Conservation (phyloP, 2,888 invertebrate species). For the Trypoxylon attenuatum region DNA sequence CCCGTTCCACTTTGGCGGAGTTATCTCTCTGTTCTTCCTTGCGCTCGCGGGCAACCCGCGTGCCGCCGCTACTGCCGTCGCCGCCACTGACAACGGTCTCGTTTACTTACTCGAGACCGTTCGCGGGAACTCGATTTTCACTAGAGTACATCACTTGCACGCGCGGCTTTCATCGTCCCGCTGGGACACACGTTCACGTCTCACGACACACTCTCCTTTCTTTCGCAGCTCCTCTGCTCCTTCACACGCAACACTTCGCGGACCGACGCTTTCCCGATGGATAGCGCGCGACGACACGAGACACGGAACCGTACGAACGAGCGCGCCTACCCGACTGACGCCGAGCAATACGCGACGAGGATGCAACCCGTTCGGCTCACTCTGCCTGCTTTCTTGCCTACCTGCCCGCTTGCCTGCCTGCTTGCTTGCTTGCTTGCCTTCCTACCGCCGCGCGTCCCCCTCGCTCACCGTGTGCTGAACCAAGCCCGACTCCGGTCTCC, state of each 20-base stretch:
- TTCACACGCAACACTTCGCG: no score
- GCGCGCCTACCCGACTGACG: conserved; percentile 56
- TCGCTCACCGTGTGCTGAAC: no score
- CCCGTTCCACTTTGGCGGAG: not conserved
- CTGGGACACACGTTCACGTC: conserved; percentile 1
- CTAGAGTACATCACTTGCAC: conserved; percentile 32
- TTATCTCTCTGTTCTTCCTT: not conserved
- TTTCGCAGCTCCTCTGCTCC: not conserved
- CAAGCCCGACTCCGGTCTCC: not conserved
- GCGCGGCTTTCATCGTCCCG: conserved; percentile 32
- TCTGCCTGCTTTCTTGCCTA: conserved; percentile 31
- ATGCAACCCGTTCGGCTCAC: conserved; percentile 50
- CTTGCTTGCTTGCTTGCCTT: conserved; percentile 5
- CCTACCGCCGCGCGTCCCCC: conserved; percentile 10
- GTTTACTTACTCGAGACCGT: no score
- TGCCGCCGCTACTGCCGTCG: not conserved
- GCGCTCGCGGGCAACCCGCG: conserved; percentile 7
- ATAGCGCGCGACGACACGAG: no score
- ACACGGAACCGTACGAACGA: conserved; percentile 53
- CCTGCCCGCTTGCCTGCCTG: conserved; percentile 18
- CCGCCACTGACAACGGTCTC: not conserved
- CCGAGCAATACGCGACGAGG: conserved; percentile 37
- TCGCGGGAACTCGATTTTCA: conserved; percentile 3
- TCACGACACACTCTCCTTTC: conserved; percentile 4
- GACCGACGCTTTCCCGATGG: no score